phyloP scores from a whole-genome alignment of 2,113 vertebrate species.

The Sorex araneus region DNA sequence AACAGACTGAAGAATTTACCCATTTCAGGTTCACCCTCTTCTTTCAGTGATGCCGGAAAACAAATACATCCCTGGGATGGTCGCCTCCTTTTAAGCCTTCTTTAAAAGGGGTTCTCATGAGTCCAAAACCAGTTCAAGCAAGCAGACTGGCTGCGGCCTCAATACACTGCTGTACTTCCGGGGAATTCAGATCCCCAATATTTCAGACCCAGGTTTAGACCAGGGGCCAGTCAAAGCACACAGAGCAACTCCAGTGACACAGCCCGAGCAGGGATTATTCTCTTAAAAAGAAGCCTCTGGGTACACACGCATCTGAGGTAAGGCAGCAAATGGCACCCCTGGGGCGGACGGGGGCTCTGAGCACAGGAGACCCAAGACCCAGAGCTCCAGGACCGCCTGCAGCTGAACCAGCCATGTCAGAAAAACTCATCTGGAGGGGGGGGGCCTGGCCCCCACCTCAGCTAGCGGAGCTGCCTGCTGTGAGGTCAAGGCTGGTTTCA shows the following conservation, averaged over 20 bases:
- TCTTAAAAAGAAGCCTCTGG: slow-evolving; percentile 60
- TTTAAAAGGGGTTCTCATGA: slow-evolving; percentile 56
- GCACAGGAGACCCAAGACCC: background rate
- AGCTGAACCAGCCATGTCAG: background rate
- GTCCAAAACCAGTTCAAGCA: slow-evolving; percentile 57
- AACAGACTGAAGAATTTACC: slow-evolving; percentile 41
- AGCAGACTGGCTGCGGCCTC: slow-evolving; percentile 36
- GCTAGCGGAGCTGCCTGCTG: background rate
- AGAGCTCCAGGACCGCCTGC: background rate
- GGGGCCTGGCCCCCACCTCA: background rate
- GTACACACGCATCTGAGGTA: background rate
- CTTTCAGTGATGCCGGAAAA: background rate
- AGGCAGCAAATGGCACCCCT: background rate
- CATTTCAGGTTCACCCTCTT: slow-evolving; percentile 23
- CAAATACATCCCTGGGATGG: background rate
- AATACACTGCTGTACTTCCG: background rate
- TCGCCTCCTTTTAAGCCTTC: slow-evolving; percentile 28
- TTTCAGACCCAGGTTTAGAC: slow-evolving; percentile 19
- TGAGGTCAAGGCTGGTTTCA: background rate
- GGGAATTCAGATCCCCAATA: background rate
- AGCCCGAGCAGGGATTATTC: background rate
- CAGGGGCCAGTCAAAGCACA: background rate
- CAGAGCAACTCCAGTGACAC: background rate
- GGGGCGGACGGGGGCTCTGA: background rate
- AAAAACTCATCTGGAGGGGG: background rate